Evolutionary conservation across 2,113 vertebrate species (phyloP).

Genomic region (Amphilophus citrinellus): DNA sequence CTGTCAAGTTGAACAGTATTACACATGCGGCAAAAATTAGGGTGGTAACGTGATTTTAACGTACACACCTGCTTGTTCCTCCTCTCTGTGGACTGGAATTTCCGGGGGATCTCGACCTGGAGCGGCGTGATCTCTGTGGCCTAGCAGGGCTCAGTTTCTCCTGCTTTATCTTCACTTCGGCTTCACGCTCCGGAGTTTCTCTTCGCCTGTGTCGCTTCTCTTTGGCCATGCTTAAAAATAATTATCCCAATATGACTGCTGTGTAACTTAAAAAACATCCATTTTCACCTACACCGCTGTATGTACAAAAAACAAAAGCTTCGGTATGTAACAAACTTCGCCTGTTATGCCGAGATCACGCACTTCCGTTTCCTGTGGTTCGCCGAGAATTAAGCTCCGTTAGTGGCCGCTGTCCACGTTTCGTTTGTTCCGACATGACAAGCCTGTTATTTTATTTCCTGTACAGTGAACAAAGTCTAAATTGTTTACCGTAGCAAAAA

Average conservation of each 20-base stretch:
- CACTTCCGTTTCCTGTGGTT: constrained; percentile 63
- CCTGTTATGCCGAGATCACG: constrained; percentile 9
- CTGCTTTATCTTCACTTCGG: constrained; percentile 79
- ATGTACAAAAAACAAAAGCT: constrained; percentile 7
- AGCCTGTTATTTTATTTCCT: neutral
- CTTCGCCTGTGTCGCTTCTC: constrained; percentile 73
- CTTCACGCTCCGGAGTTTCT: constrained; percentile 74
- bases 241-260: neutral
- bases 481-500: neutral
- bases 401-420: fast-evolving
- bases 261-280: neutral
- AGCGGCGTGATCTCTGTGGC: constrained; percentile 79
- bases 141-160: constrained; percentile 78
- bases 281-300: neutral
- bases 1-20: neutral
- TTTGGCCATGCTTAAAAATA: constrained; percentile 73
- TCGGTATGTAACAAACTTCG: constrained; percentile 41
- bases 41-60: fast-evolving
- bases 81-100: constrained; percentile 74
- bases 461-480: neutral
- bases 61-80: constrained; percentile 69
- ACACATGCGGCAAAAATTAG: neutral
- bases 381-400: constrained; percentile 3
- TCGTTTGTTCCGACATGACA: constrained; percentile 35
- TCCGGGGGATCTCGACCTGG: constrained; percentile 76